These are phyloP conservation scores for Drosophila borealis DNA, from an alignment of 2,888 invertebrate species.

Conservation along the genomic window DNA sequence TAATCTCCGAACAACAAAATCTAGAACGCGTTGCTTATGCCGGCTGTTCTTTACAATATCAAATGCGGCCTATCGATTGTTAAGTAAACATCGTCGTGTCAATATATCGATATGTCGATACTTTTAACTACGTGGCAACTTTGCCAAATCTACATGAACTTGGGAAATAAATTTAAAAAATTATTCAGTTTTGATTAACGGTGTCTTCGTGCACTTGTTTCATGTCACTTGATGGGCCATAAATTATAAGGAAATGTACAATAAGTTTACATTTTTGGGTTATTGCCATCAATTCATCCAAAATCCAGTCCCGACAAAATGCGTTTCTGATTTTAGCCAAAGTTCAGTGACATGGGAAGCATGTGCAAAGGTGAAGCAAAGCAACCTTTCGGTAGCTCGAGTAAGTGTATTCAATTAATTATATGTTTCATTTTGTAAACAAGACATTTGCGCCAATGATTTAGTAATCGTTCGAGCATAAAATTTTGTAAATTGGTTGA, in stretches of 20 bases:
- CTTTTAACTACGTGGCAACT: conserved; percentile 27
- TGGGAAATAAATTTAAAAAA: conserved; percentile 2
- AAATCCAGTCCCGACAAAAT: conserved; percentile 47
- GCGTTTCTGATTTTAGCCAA: conserved; percentile 24
- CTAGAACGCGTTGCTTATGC: conserved; percentile 33
- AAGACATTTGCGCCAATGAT: conserved; percentile 26
- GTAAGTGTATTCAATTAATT: conserved; percentile 47
- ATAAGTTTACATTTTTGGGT: conserved; percentile 30
- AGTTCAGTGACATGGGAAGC: conserved; percentile 51
- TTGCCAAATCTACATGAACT: background rate
- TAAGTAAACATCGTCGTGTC: too few relatives aligned
- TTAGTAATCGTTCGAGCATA: conserved; percentile 1
- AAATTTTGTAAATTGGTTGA: background rate
- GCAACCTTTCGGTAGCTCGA: conserved; percentile 8
- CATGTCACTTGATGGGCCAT: background rate
- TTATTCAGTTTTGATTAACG: conserved; percentile 1
- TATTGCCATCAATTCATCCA: conserved; percentile 48
- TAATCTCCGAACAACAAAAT: conserved; percentile 5
- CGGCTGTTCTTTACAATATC: conserved; percentile 24
- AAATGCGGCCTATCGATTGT: background rate
- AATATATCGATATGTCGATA: conserved; percentile 19
- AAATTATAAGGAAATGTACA: conserved; percentile 16
- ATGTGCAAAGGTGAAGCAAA: conserved; percentile 24
- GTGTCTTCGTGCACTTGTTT: background rate
- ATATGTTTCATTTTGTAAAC: conserved; percentile 28